phyloP scores from a whole-genome alignment of 2,888 invertebrate species.

The Blastobasis adustella region DNA sequence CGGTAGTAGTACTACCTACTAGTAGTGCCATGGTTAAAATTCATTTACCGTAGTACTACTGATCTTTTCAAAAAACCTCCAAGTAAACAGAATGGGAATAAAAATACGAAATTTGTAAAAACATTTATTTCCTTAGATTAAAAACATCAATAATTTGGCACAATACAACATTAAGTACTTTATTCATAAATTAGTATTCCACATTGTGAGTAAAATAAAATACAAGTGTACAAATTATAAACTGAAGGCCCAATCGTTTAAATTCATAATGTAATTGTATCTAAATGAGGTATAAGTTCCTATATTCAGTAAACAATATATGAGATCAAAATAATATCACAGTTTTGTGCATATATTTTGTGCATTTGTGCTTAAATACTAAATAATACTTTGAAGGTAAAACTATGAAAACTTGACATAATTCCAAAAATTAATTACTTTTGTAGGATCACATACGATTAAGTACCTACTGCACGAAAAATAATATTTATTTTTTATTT shows the following conservation, averaged over 20 bases:
- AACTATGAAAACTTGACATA: too few species aligned
- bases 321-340: constrained; percentile 40
- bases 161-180: constrained; percentile 11
- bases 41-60: background rate
- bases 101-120: constrained; percentile 8
- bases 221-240: background rate
- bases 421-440: too few species aligned
- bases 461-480: too few species aligned
- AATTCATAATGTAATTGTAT: too few species aligned
- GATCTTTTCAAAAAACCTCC: background rate
- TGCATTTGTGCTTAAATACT: too few species aligned
- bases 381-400: too few species aligned
- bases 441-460: too few species aligned
- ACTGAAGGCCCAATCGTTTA: background rate
- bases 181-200: constrained; percentile 4
- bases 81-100: background rate
- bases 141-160: constrained; percentile 13
- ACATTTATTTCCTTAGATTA: constrained; percentile 18
- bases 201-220: constrained; percentile 6
- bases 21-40: background rate
- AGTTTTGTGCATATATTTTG: constrained; percentile 14
- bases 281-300: too few species aligned
- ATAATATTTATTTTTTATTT: too few species aligned
- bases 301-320: constrained; percentile 4
- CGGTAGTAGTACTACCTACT: too few species aligned